Evolutionary conservation across 2,113 vertebrate genomes (phyloP).

Genomic region (Cariama cristata): DNA sequence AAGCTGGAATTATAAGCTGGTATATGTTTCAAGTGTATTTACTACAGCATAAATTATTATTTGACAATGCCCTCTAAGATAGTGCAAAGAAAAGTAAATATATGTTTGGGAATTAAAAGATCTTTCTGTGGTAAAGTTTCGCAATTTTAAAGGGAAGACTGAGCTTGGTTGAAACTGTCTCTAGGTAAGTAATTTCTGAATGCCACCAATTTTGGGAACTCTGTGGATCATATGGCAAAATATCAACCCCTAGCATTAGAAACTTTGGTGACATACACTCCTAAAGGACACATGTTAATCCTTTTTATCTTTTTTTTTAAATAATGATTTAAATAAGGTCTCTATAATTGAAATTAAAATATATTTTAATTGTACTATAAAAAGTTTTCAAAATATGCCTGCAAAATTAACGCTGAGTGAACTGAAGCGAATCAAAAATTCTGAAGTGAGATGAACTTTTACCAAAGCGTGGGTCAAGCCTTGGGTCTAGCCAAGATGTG

Average conservation of each 20-base stretch:
- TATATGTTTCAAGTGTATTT: slow-evolving; percentile 19
- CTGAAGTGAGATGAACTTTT: slow-evolving; percentile 83
- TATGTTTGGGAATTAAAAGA: background rate
- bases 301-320: background rate
- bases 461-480: slow-evolving; percentile 97
- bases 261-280: background rate
- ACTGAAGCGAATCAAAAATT: slow-evolving; percentile 62
- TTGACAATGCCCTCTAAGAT: background rate
- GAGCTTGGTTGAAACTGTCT: background rate
- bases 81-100: background rate
- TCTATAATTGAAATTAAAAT: background rate
- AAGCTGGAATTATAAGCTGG: slow-evolving; percentile 56
- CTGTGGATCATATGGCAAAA: background rate
- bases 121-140: background rate
- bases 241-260: background rate
- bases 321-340: background rate
- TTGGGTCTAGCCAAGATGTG: slow-evolving; percentile 98
- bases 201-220: background rate
- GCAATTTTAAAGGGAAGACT: background rate
- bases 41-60: background rate
- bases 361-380: background rate
- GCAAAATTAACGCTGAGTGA: slow-evolving; percentile 55
- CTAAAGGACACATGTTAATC: background rate
- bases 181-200: background rate
- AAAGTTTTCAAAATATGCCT: slow-evolving; percentile 44